Evolutionary conservation across 2,113 vertebrate species (phyloP).

Genomic region (Onychostruthus taczanowskii): DNA sequence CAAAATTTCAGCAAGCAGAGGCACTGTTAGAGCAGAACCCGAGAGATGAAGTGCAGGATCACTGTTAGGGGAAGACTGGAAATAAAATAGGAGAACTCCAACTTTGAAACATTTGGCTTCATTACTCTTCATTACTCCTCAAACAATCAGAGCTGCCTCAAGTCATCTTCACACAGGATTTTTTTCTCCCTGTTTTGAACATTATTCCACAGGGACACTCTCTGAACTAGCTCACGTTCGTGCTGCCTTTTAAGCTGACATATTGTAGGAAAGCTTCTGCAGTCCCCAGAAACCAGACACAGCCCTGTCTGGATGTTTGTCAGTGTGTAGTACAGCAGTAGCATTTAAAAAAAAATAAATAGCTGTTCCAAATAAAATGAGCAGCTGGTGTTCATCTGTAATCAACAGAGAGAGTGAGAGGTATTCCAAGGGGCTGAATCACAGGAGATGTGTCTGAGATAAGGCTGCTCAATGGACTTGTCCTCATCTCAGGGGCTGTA

Average conservation of each 20-base stretch:
- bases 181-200: background rate
- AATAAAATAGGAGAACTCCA: slow-evolving; percentile 30
- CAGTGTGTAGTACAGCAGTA: background rate
- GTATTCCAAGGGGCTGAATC: background rate
- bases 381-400: background rate
- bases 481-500: background rate
- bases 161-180: background rate
- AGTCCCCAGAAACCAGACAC: background rate
- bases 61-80: background rate
- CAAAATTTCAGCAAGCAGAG: background rate
- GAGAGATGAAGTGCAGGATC: background rate
- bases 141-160: slow-evolving; percentile 5
- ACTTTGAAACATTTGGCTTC: slow-evolving; percentile 29
- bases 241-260: background rate
- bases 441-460: background rate
- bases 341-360: background rate
- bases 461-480: background rate
- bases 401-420: background rate
- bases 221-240: background rate
- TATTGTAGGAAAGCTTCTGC: background rate
- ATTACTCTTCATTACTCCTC: slow-evolving; percentile 32
- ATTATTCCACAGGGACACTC: background rate
- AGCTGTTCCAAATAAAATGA: background rate
- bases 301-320: background rate
- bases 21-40: background rate